These are phyloP conservation scores for Sceliomorpha sp. DNA, from an alignment of 2,888 invertebrate genomes.

Conservation along the genomic window DNA sequence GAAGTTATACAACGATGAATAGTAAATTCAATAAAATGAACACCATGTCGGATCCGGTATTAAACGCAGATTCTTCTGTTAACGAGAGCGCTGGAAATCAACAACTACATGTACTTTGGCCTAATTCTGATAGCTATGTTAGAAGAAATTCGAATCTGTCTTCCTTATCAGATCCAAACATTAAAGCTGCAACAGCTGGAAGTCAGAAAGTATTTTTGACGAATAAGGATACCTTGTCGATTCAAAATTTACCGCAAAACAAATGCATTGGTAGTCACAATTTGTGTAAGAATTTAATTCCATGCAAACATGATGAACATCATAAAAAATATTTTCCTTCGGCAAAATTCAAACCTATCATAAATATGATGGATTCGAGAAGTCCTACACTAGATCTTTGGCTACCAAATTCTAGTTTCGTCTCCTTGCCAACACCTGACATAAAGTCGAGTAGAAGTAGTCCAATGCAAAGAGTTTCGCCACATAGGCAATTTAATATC, in stretches of 20 bases:
- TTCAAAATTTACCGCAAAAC: constrained; percentile 68
- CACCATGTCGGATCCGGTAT: constrained; percentile 73
- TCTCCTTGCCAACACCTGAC: constrained; percentile 59
- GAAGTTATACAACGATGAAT: constrained; percentile 60
- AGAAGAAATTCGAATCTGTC: constrained; percentile 66
- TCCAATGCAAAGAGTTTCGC: constrained; percentile 55
- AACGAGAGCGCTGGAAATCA: constrained; percentile 32
- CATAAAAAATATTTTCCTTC: constrained; percentile 58
- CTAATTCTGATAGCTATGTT: constrained; percentile 45
- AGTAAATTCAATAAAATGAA: constrained; percentile 64
- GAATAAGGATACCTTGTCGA: constrained; percentile 54
- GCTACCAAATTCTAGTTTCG: constrained; percentile 52
- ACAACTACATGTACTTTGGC: constrained; percentile 45
- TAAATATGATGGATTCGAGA: constrained; percentile 42
- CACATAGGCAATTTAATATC: constrained; percentile 62
- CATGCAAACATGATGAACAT: constrained; percentile 60
- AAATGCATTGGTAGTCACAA: constrained; percentile 49
- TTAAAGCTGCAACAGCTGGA: constrained; percentile 61
- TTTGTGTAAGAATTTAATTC: constrained; percentile 53
- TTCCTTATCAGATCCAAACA: constrained; percentile 74
- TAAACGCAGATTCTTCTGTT: constrained; percentile 62
- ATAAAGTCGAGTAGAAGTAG: constrained; percentile 36
- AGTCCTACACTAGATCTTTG: constrained; percentile 58
- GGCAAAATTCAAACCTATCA: constrained; percentile 29
- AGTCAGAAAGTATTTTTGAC: constrained; percentile 51